These are phyloP conservation scores for Mactromeris polynyma DNA, from an alignment of 2,888 invertebrate species.

Conservation along the genomic window DNA sequence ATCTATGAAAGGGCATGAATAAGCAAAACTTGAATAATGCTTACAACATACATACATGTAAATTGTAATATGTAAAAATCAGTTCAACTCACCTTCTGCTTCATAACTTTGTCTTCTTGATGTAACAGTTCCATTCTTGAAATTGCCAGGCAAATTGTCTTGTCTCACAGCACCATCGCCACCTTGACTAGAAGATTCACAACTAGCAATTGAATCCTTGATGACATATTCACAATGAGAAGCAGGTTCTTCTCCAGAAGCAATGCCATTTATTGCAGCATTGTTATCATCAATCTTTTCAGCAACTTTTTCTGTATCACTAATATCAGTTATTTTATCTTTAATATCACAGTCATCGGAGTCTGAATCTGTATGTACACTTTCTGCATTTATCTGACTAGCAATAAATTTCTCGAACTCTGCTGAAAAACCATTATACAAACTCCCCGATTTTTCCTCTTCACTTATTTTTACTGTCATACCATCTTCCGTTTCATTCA, in stretches of 20 bases:
- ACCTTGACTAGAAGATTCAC: neutral
- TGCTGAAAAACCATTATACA: slow-evolving; percentile 56
- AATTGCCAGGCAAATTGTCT: neutral
- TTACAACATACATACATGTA: too few species aligned
- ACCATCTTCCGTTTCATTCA: neutral
- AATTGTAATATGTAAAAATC: neutral
- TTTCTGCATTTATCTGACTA: slow-evolving; percentile 29
- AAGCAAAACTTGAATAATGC: too few species aligned
- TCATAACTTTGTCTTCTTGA: neutral
- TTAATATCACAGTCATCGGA: slow-evolving; percentile 46
- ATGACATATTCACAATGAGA: neutral
- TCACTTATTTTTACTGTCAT: neutral
- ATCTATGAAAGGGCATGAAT: too few species aligned
- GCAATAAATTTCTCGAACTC: slow-evolving; percentile 69
- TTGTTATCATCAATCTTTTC: neutral
- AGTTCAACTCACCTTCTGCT: neutral
- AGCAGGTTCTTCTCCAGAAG: neutral
- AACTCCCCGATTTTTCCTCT: neutral
- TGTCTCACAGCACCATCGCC: neutral
- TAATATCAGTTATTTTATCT: neutral
- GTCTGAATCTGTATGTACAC: neutral
- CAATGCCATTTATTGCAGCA: neutral
- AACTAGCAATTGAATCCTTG: neutral
- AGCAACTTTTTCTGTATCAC: neutral
- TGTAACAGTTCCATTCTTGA: neutral